Evolutionary conservation across 2,888 invertebrate species (phyloP).

Genomic region (Caenorhabditis auriculariae): DNA sequence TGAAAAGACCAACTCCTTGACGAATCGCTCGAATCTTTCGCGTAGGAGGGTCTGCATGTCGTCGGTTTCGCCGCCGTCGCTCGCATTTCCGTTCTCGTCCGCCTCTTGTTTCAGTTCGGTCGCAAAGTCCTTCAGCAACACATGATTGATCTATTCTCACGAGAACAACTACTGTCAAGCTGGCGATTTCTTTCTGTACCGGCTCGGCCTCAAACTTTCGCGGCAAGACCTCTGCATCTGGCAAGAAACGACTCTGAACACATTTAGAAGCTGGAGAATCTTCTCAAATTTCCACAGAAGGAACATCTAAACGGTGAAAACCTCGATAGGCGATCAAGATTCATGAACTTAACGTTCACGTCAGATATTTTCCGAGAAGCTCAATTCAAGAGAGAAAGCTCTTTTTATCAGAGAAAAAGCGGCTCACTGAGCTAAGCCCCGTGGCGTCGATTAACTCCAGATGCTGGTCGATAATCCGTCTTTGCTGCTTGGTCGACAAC

Average conservation of each 20-base stretch:
- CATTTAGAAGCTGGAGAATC: neutral
- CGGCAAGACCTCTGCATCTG: neutral
- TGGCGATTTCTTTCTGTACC: neutral
- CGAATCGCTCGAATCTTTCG: no score
- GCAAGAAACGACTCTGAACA: constrained; percentile 2
- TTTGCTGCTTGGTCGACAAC: no score
- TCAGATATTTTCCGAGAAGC: neutral
- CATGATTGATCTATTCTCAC: no score
- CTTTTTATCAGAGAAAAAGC: neutral
- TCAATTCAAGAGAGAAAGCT: neutral
- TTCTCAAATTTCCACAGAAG: no score
- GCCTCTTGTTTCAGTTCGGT: neutral
- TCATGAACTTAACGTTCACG: no score
- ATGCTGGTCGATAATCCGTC: constrained; percentile 52
- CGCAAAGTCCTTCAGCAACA: neutral
- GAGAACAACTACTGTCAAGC: no score
- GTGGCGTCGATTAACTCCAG: constrained; percentile 38
- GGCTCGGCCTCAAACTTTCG: neutral
- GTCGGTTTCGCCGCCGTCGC: no score
- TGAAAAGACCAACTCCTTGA: no score
- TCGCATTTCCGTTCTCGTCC: no score
- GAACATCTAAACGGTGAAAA: no score
- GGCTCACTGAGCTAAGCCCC: constrained; percentile 28
- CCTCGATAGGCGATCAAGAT: no score
- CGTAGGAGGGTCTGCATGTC: no score